Evolutionary conservation across 2,797 vertebrate genomes (phyloP), one percentile per base, ranked within the genome.

Genomic region (Diglossa cyanea): DNA sequence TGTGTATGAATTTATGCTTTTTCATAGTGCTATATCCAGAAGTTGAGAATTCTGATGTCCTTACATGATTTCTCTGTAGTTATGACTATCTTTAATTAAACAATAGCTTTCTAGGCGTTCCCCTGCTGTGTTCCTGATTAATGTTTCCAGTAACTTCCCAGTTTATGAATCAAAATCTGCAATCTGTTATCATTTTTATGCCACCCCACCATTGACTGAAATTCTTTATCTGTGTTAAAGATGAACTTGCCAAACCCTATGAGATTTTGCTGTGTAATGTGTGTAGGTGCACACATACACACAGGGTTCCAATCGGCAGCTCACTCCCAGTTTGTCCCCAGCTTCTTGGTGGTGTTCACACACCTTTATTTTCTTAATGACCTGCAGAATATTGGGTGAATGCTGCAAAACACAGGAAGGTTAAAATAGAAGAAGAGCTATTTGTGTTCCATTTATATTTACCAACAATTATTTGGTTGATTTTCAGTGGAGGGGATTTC

Each of bases 71-170:
- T 83, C 57, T 88, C 68, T 86, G 76, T 68, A 90, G 35, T 63
- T 95, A 76, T 44, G 6, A 90, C 93, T 95, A 88, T 89, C 84
- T 93, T 92, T 97, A 96, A 96, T 97, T 94, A 98, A 97, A 97
- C 50, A 86, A 50, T 76, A 55, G 81, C 33, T 94, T 97, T 92
- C 93, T 93, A 94, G 94, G 96, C 76, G 94, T 93, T 95, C 80
- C 75, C 88, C 31, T 86, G 39, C 45, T 68, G 47, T 61, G 55
- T 66, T 95, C 26, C 60, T 89, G 92, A 94, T 86, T 95, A 95
- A 75, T n/a, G 47, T 54, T 94, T 85, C 85, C 92, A 82, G 80
- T 75, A 94, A 94, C 35, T 95, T 93, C 53, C 25, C 35, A 93
- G 35, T 33, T 88, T 88, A 87, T 48, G 31, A 90, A 88, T 68